phyloP scores from a whole-genome alignment of 2,888 invertebrate species.

The Drosophila robusta region DNA sequence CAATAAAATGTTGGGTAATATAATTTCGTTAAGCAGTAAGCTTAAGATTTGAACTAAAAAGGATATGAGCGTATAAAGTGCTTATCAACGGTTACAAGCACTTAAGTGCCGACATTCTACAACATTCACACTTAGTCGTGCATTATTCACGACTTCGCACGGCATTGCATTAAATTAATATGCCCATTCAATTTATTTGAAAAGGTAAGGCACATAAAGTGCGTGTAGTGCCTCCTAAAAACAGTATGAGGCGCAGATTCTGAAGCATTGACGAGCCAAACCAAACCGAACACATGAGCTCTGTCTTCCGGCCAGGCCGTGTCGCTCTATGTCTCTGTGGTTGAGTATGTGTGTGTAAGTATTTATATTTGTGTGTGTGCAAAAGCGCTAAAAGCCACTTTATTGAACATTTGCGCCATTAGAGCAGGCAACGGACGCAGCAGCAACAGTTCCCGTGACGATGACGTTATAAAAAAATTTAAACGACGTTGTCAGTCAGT shows the following conservation, averaged over 20 bases:
- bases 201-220: slow-evolving; percentile 60
- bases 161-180: slow-evolving; percentile 54
- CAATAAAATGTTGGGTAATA: neutral
- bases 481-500: slow-evolving; percentile 79
- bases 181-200: slow-evolving; percentile 62
- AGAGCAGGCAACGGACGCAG: slow-evolving; percentile 58
- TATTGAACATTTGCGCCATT: slow-evolving; percentile 81
- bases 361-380: slow-evolving; percentile 27
- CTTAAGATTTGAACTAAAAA: neutral
- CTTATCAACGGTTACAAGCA: slow-evolving; percentile 19
- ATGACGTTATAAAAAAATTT: slow-evolving; percentile 68
- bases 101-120: slow-evolving; percentile 14
- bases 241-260: slow-evolving; percentile 62
- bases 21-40: neutral
- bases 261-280: slow-evolving; percentile 44
- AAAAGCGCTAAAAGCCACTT: slow-evolving; percentile 76
- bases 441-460: slow-evolving; percentile 50
- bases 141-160: slow-evolving; percentile 39
- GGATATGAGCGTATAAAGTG: slow-evolving; percentile 13
- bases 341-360: neutral
- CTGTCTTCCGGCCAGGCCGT: slow-evolving; percentile 43
- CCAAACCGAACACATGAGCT: slow-evolving; percentile 43
- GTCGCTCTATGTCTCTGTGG: slow-evolving; percentile 12
- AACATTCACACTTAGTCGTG: slow-evolving; percentile 9
- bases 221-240: slow-evolving; percentile 66